Base-by-base conservation (phyloP, 1,140 invertebrate species). In the Nephotettix cincticeps region DNA sequence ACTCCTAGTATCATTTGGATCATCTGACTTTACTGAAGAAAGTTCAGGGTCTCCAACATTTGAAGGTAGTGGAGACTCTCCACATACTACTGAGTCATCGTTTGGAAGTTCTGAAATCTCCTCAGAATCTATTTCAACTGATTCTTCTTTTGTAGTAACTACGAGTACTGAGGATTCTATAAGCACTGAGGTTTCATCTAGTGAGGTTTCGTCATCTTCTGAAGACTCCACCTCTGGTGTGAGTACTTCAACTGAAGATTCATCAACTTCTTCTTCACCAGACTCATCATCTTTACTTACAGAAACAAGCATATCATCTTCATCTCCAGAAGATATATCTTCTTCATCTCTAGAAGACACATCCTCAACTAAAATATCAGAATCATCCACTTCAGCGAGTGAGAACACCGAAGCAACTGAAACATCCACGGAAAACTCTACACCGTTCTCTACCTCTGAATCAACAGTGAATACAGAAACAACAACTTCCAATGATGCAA, bases 381-480 rank as follows among this genome's bases (percentile, higher is more conserved):
- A 25, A 21, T 32, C 23, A 32, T 28, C 21, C 1, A 30, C 19
- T 13, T 14, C 43, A 1, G 6, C 43, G 23, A 47, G 23, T 69
- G 67, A 43, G 2, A 40, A 36, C 25, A 25, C 28, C 11, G 36
- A 36, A 36, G 4, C 32, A 36, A 25, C 28, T 14, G 36, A 36
- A 36, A 6, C 32, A 36, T 36, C 32, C 32, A 36, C 32, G 32
- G 32, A 36, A 36, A 14, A 36, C 4, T 36, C 32, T 36, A 36
- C 32, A 6, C 32, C 14, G 36, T 19, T 45, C 9, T n/a, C 17
- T 29, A 36, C 14, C 66, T 61, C 29, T 43, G 67, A 40, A 63
- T 36, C 32, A 36, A 36, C 32, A 6, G 32, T 6, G 14, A 36
- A 14, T 36, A 72, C 75, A 19, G 77, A 76, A 21, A 47, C 30